Percentiles rank a stretch among this genome's conserved stretches.
Evolutionary conservation across 2,113 vertebrate genomes (phyloP).

Genomic region (Tiliqua scincoides): DNA sequence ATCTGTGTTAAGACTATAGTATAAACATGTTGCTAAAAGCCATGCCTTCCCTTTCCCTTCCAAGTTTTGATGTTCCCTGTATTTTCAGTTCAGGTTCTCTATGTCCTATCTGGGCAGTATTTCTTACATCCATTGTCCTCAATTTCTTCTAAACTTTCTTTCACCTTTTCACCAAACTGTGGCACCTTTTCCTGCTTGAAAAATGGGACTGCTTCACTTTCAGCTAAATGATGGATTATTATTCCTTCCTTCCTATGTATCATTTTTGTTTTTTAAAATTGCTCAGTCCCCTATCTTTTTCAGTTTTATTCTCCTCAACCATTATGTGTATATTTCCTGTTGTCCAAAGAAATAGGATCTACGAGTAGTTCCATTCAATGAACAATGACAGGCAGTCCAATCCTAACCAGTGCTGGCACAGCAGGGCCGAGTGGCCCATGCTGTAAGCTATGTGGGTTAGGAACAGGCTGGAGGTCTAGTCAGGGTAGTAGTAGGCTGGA

Average conservation of each 20-base stretch:
- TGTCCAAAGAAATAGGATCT: not conserved
- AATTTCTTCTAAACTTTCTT: not conserved
- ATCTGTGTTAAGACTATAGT: not conserved
- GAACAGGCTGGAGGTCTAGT: too few species aligned
- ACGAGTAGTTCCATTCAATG: not conserved
- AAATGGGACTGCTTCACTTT: not conserved
- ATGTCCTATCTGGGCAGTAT: not conserved
- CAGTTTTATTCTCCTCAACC: too few species aligned
- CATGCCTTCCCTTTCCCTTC: not conserved
- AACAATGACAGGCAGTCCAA: too few species aligned
- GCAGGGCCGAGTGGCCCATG: too few species aligned
- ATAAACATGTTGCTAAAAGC: too few species aligned
- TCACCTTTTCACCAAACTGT: not conserved
- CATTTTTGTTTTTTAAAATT: not conserved
- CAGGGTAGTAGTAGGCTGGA: too few species aligned
- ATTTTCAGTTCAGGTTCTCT: not conserved
- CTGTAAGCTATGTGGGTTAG: too few species aligned
- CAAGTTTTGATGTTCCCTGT: not conserved
- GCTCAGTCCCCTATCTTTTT: not conserved
- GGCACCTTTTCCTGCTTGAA: not conserved
- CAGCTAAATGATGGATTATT: not conserved
- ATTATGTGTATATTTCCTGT: not conserved
- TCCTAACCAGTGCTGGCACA: too few species aligned
- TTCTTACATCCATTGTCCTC: not conserved
- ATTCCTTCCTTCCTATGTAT: not conserved